Conservation (phyloP, 2,888 invertebrate genomes). For the Cheilosia urbana region DNA sequence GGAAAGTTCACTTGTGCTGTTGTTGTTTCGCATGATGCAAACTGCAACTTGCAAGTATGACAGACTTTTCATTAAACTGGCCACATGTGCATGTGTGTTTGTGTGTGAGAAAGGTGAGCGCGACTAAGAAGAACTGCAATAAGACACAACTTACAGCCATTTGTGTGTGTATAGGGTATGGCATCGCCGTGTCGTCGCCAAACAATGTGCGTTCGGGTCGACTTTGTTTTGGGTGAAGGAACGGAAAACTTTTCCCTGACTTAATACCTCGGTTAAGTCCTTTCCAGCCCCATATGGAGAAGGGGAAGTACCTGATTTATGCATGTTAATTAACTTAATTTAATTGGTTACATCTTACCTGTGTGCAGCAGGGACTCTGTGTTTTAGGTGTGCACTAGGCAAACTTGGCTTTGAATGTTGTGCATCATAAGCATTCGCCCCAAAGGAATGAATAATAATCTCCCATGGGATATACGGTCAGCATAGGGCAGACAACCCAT, state of each 20-base stretch:
- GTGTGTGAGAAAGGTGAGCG: conserved; percentile 21
- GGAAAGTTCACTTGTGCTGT: conserved; percentile 44
- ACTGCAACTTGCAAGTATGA: conserved; percentile 12
- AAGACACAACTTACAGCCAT: conserved; percentile 54
- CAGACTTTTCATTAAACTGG: conserved; percentile 59
- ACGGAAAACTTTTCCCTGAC: conserved; percentile 59
- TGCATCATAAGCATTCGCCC: conserved; percentile 11
- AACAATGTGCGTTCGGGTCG: conserved; percentile 42
- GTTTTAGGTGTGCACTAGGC: neutral
- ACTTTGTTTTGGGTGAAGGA: conserved; percentile 30
- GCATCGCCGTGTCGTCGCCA: conserved; percentile 2
- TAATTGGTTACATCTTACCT: conserved; percentile 51
- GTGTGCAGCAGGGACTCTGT: conserved; percentile 19
- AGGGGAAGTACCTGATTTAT: conserved; percentile 54
- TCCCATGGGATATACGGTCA: conserved; percentile 5
- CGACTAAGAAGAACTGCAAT: conserved; percentile 43
- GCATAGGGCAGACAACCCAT: neutral
- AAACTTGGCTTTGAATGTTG: conserved; percentile 30
- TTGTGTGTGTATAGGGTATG: neutral
- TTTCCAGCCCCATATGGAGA: neutral
- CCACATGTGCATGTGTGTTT: conserved; percentile 21
- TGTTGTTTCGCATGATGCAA: conserved; percentile 26
- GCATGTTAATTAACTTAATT: conserved; percentile 69
- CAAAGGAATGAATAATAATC: conserved; percentile 13
- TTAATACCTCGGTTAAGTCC: conserved; percentile 48